Evolutionary conservation across 2,113 vertebrate species (phyloP).

Genomic region (Misgurnus mizolepis): DNA sequence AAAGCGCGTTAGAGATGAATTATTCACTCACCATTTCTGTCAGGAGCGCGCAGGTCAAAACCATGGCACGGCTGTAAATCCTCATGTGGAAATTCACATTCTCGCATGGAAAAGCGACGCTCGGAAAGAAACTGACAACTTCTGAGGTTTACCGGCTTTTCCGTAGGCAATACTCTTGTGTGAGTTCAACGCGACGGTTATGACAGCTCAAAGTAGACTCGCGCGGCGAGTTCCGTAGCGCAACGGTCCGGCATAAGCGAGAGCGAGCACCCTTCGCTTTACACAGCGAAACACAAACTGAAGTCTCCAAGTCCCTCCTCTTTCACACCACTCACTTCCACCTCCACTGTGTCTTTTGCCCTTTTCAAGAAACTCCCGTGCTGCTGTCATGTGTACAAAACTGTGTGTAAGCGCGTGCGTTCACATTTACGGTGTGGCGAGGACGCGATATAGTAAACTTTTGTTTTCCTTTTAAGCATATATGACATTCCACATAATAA

Average conservation of each 20-base stretch:
- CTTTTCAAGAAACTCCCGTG: constrained; percentile 1
- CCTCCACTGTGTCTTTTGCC: constrained; percentile 13
- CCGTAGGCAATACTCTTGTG: neutral
- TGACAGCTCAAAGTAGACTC: neutral
- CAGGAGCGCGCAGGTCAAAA: constrained; percentile 55
- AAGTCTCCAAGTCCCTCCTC: constrained; percentile 54
- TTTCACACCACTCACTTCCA: constrained; percentile 22
- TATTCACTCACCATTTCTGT: constrained; percentile 55
- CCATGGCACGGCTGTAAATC: constrained; percentile 55
- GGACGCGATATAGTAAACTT: neutral
- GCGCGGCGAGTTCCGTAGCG: neutral
- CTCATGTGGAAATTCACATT: constrained; percentile 52
- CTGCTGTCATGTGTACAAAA: neutral
- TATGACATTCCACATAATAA: too few relatives aligned
- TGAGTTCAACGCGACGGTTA: neutral
- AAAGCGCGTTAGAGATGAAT: neutral
- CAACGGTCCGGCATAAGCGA: constrained; percentile 21
- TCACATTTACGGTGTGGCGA: neutral
- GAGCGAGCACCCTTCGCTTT: constrained; percentile 22
- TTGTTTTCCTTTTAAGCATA: too few relatives aligned
- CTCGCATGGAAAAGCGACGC: constrained; percentile 35
- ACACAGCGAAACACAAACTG: constrained; percentile 35
- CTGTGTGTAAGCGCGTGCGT: neutral
- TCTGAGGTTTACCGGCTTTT: constrained; percentile 15
- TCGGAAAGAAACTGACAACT: constrained; percentile 36